Conservation (phyloP, 2,797 vertebrate species). For the Dromococcyx pavoninus region DNA sequence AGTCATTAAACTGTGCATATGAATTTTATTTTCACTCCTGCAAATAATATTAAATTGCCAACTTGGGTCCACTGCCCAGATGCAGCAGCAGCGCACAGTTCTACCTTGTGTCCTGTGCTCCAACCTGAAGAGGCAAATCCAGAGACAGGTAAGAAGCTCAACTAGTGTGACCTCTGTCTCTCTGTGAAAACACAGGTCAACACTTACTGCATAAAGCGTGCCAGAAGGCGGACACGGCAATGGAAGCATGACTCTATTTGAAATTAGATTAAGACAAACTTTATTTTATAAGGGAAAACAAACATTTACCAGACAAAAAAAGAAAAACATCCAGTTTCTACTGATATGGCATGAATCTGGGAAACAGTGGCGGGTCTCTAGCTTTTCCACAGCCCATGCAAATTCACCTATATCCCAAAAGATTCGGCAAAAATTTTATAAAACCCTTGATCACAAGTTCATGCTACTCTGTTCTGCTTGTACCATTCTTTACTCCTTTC, state of each 20-base stretch:
- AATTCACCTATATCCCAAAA: neutral
- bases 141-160: neutral
- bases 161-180: neutral
- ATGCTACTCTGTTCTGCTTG: neutral
- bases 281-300: neutral
- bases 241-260: neutral
- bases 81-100: neutral
- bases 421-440: neutral
- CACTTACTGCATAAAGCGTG: accelerated
- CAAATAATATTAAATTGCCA: neutral
- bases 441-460: accelerated
- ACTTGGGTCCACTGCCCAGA: neutral
- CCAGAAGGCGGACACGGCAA: neutral
- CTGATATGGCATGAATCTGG: neutral
- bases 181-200: neutral
- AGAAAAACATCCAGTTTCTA: neutral
- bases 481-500: neutral
- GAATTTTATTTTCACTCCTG: neutral
- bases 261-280: neutral
- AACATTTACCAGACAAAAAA: neutral
- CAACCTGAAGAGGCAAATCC: neutral
- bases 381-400: neutral
- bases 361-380: neutral
- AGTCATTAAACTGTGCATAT: neutral
- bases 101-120: neutral